These are phyloP conservation scores for Sprattus sprattus DNA, from an alignment of 2,113 vertebrate genomes.

Conservation along the genomic window DNA sequence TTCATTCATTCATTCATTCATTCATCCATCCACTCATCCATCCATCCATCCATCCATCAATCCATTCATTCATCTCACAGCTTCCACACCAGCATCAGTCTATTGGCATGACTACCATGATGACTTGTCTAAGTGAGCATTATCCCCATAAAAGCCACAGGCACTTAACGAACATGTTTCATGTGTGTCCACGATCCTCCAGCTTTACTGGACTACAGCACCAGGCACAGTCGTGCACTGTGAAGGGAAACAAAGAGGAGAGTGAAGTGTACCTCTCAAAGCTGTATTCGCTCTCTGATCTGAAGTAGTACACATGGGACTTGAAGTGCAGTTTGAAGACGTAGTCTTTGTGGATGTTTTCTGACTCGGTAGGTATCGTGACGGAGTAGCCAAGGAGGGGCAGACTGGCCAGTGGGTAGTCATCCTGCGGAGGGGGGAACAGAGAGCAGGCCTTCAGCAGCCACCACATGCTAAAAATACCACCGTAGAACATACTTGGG, in stretches of 20 bases:
- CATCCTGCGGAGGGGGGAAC: constrained; percentile 76
- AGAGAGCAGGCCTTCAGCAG: background rate
- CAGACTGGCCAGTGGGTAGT: constrained; percentile 94
- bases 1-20: too few relatives aligned
- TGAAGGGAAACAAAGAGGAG: background rate
- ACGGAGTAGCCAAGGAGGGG: constrained; percentile 93
- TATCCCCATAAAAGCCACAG: too few relatives aligned
- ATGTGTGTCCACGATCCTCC: too few relatives aligned
- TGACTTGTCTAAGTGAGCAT: too few relatives aligned
- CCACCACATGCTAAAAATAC: background rate
- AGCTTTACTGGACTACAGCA: background rate
- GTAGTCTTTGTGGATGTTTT: constrained; percentile 97
- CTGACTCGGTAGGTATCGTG: constrained; percentile 86
- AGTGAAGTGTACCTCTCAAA: constrained; percentile 83
- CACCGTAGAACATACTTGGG: background rate
- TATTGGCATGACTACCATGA: too few relatives aligned
- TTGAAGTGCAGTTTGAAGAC: constrained; percentile 99
- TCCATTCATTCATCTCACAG: background rate
- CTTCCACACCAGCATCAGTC: too few relatives aligned
- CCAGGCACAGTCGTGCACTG: background rate
- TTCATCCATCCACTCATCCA: background rate
- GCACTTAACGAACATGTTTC: too few relatives aligned
- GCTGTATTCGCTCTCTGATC: constrained; percentile 94
- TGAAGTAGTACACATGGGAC: constrained; percentile 97
- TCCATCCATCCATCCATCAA: background rate